Evolutionary conservation across 2,113 vertebrate genomes (phyloP).

Genomic region (Mormoops blainvillei): DNA sequence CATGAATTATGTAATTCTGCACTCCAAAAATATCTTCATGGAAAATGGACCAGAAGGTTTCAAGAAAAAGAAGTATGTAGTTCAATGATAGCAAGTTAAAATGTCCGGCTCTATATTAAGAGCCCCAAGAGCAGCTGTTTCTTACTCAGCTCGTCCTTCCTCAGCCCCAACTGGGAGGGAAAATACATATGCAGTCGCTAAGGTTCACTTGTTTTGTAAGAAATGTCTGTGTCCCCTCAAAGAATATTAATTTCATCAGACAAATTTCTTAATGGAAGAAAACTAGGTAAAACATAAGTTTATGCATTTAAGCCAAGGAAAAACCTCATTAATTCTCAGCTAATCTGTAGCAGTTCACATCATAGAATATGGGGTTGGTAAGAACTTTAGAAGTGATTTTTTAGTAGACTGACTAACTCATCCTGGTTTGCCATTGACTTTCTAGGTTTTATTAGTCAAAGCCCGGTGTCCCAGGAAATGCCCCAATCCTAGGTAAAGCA

Average conservation of each 20-base stretch:
- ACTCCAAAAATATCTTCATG: slow-evolving; percentile 67
- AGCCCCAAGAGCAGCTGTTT: slow-evolving; percentile 12
- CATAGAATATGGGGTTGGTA: not conserved
- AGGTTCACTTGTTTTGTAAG: not conserved
- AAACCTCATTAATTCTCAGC: slow-evolving; percentile 23
- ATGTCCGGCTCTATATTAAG: slow-evolving; percentile 46
- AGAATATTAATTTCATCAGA: slow-evolving; percentile 62
- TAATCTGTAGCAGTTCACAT: not conserved
- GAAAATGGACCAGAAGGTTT: slow-evolving; percentile 63
- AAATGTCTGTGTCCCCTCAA: slow-evolving; percentile 47
- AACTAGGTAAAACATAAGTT: slow-evolving; percentile 8
- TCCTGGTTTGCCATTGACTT: not conserved
- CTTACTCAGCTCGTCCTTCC: slow-evolving; percentile 15
- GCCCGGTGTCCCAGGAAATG: not conserved
- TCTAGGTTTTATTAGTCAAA: not conserved
- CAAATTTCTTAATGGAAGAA: slow-evolving; percentile 30
- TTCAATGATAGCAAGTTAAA: slow-evolving; percentile 62
- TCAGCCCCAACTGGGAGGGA: not conserved
- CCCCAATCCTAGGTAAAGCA: not conserved
- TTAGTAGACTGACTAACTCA: not conserved
- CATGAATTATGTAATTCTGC: slow-evolving; percentile 73
- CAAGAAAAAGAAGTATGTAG: slow-evolving; percentile 46
- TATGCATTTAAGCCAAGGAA: slow-evolving; percentile 9
- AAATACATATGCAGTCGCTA: slow-evolving; percentile 60
- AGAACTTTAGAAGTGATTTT: not conserved